Conservation (phyloP, 2,797 vertebrate genomes). For the Sarcophilus harrisii region DNA sequence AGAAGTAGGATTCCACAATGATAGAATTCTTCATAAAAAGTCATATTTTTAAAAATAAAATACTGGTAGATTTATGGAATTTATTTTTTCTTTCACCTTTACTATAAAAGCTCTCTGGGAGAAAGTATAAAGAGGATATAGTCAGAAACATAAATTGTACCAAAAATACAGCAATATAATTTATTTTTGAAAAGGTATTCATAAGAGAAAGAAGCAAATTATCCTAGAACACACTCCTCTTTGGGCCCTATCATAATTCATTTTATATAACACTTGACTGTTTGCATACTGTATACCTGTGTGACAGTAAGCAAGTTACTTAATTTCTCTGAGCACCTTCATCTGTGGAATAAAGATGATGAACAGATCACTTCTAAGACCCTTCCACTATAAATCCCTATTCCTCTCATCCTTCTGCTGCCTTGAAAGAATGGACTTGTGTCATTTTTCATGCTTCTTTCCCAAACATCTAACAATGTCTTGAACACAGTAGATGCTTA, state of each 20-base stretch:
- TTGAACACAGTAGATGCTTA: neutral
- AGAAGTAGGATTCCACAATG: neutral
- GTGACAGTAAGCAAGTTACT: neutral
- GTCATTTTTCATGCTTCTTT: neutral
- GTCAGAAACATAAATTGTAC: neutral
- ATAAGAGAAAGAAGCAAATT: neutral
- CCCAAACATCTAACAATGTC: neutral
- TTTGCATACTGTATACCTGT: neutral
- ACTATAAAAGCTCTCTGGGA: neutral
- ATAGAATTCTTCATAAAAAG: neutral
- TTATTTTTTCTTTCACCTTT: neutral
- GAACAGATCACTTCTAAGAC: neutral
- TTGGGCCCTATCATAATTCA: neutral
- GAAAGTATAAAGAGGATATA: neutral
- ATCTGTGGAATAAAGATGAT: neutral
- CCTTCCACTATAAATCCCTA: neutral
- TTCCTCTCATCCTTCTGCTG: neutral
- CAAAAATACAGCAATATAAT: neutral
- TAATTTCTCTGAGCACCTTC: neutral
- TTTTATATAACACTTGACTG: neutral
- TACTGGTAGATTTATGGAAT: neutral
- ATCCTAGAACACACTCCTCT: neutral
- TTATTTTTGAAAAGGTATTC: neutral
- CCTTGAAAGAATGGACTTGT: neutral
- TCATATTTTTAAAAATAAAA: neutral